Percentiles rank a stretch among this genome's conserved stretches.
These are phyloP conservation scores for Panagrolaimus sp. DNA, from an alignment of 1,140 invertebrate species.

Conservation along the genomic window DNA sequence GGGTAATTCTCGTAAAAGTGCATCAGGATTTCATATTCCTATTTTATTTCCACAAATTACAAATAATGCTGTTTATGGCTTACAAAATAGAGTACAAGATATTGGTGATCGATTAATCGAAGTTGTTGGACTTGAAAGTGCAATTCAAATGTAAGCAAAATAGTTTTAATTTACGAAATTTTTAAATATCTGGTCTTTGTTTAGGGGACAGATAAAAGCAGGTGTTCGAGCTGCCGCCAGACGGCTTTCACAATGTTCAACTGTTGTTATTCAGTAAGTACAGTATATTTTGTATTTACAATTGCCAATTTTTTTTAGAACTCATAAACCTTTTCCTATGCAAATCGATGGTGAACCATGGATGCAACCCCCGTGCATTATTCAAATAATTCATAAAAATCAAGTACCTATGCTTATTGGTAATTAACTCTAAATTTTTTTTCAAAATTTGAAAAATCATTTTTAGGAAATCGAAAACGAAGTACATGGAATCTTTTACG, in stretches of 20 bases:
- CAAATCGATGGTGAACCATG: slow-evolving; percentile 78
- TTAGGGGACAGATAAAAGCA: slow-evolving; percentile 78
- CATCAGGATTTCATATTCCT: slow-evolving; percentile 62
- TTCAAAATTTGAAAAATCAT: neutral
- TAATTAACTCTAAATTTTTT: neutral
- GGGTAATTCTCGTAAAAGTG: slow-evolving; percentile 69
- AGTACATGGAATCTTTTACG: slow-evolving; percentile 46
- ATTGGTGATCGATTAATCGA: slow-evolving; percentile 90
- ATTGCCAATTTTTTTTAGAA: slow-evolving; percentile 63
- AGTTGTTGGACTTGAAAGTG: slow-evolving; percentile 89
- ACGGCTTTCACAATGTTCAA: slow-evolving; percentile 83
- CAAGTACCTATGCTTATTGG: slow-evolving; percentile 89
- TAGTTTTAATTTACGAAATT: too few species aligned
- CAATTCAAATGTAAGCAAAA: slow-evolving; percentile 72
- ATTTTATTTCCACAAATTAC: slow-evolving; percentile 54
- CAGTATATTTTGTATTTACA: neutral
- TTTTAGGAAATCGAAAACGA: slow-evolving; percentile 47
- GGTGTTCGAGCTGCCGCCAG: slow-evolving; percentile 77
- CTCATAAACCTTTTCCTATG: slow-evolving; percentile 68
- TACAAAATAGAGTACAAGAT: slow-evolving; percentile 64
- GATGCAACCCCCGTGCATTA: slow-evolving; percentile 75
- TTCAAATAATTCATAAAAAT: slow-evolving; percentile 89
- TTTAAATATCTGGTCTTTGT: too few species aligned
- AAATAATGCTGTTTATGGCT: slow-evolving; percentile 64
- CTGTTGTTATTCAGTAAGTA: slow-evolving; percentile 72